A percentile compares a stretch with the other conserved stretches of the same genome.
Evolutionary conservation across 2,797 vertebrate genomes (phyloP).

Genomic region (Parauchenoglanis ngamensis): DNA sequence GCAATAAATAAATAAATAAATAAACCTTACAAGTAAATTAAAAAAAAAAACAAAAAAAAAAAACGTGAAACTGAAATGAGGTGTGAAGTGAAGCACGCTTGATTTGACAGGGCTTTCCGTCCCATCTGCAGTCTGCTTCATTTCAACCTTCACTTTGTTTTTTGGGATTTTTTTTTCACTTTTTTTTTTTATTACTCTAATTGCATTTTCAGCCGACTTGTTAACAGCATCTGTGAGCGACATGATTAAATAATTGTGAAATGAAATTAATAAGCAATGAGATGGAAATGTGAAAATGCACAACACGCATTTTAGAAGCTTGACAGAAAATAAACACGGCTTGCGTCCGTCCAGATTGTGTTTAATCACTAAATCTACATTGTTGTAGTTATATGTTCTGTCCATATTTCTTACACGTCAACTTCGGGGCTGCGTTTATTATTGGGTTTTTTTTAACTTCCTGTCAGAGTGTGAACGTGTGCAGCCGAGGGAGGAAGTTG

Average conservation of each 20-base stretch:
- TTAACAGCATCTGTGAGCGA: slow-evolving; percentile 76
- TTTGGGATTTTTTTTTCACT: slow-evolving; percentile 48
- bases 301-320: slow-evolving; percentile 68
- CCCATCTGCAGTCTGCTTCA: slow-evolving; percentile 56
- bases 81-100: slow-evolving; percentile 35
- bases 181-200: slow-evolving; percentile 66
- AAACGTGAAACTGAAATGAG: slow-evolving; percentile 22
- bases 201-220: slow-evolving; percentile 76
- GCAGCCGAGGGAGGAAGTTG: slow-evolving; percentile 35
- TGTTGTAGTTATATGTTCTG: slow-evolving; percentile 1
- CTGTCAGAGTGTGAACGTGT: slow-evolving; percentile 37
- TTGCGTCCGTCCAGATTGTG: background rate
- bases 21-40: slow-evolving; percentile 5
- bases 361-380: slow-evolving; percentile 28
- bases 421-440: no score
- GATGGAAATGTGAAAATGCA: slow-evolving; percentile 71
- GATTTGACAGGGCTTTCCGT: slow-evolving; percentile 53
- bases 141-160: slow-evolving; percentile 59
- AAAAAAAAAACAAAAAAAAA: background rate
- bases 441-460: slow-evolving; percentile 13
- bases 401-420: background rate
- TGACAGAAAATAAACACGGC: slow-evolving; percentile 69
- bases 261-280: slow-evolving; percentile 81
- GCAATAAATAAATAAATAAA: slow-evolving; percentile 20
- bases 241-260: slow-evolving; percentile 79